Percentiles rank a stretch among this genome's conserved stretches.
Conservation (phyloP, 2,797 vertebrate genomes). For the Gobio occitaniae region DNA sequence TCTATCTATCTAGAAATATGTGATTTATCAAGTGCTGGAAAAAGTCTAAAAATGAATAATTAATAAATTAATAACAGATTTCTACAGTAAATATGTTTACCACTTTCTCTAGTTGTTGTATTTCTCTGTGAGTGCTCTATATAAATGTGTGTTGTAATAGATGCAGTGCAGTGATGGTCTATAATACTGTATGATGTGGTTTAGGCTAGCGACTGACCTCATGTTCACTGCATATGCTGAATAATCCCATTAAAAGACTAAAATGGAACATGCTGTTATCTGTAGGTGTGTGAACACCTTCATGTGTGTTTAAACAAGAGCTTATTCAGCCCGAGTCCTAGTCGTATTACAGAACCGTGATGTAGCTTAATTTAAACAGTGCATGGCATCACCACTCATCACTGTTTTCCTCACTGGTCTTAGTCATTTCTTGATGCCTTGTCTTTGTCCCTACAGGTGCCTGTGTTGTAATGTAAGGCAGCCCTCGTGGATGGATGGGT, state of each 20-base stretch:
- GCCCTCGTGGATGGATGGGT: not conserved
- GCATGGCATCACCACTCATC: not conserved
- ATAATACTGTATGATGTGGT: conserved; percentile 2
- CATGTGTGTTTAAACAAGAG: conserved; percentile 14
- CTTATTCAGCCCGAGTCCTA: not conserved
- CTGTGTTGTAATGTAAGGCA: conserved; percentile 44
- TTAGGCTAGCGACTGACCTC: conserved; percentile 19
- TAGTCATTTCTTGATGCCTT: conserved; percentile 13
- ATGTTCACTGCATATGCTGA: not conserved
- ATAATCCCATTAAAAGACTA: conserved; percentile 43
- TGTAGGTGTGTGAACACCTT: not conserved
- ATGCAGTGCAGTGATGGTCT: conserved; percentile 8
- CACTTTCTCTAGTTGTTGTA: not conserved
- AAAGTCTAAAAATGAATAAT: not conserved
- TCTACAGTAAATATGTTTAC: no score
- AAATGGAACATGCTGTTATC: conserved; percentile 23
- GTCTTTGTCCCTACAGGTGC: conserved; percentile 51
- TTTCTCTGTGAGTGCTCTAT: not conserved
- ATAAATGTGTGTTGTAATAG: not conserved
- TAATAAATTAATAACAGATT: not conserved
- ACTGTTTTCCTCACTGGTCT: conserved; percentile 13
- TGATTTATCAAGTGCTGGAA: not conserved
- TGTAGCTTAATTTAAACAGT: not conserved
- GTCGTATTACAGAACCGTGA: not conserved
- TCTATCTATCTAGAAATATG: not conserved